Conservation (phyloP, 2,888 invertebrate species). For the Pollenia amentaria region DNA sequence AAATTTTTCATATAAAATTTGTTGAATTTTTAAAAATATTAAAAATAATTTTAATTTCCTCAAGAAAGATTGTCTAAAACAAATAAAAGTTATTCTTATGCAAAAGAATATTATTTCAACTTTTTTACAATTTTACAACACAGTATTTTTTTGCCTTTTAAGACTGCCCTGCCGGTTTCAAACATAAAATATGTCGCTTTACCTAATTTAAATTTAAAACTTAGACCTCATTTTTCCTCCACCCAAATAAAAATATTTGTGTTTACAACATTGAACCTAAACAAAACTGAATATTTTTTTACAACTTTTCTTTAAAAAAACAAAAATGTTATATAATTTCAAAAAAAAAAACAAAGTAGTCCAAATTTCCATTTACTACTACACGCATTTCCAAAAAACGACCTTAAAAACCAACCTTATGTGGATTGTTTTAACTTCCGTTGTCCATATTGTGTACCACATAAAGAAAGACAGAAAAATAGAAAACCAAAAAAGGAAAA, state of each 20-base stretch:
- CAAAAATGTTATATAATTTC: conserved; percentile 1
- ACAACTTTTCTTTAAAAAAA: conserved; percentile 2
- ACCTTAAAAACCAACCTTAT: not conserved
- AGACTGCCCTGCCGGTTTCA: not conserved
- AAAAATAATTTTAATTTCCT: too few relatives aligned
- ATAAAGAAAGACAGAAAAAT: not conserved
- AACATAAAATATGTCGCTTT: not conserved
- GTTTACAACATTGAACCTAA: not conserved
- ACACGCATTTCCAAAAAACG: not conserved
- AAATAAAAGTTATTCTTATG: too few relatives aligned
- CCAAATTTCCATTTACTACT: conserved; percentile 38
- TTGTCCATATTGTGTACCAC: conserved; percentile 14
- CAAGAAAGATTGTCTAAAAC: too few relatives aligned
- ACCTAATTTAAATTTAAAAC: not conserved
- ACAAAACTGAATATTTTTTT: conserved; percentile 2
- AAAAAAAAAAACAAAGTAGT: conserved; percentile 34
- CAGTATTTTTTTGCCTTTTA: too few relatives aligned
- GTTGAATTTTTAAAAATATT: too few relatives aligned
- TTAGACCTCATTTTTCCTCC: not conserved
- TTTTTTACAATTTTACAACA: too few relatives aligned
- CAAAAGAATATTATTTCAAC: too few relatives aligned
- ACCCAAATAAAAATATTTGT: not conserved
- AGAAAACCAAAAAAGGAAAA: conserved; percentile 26
- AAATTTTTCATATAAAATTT: too few relatives aligned
- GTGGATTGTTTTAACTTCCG: conserved; percentile 39